Evolutionary conservation across 2,797 vertebrate species (phyloP), one percentile per base, ranked within the genome.

Genomic region (Pangasius sanitwongsei): DNA sequence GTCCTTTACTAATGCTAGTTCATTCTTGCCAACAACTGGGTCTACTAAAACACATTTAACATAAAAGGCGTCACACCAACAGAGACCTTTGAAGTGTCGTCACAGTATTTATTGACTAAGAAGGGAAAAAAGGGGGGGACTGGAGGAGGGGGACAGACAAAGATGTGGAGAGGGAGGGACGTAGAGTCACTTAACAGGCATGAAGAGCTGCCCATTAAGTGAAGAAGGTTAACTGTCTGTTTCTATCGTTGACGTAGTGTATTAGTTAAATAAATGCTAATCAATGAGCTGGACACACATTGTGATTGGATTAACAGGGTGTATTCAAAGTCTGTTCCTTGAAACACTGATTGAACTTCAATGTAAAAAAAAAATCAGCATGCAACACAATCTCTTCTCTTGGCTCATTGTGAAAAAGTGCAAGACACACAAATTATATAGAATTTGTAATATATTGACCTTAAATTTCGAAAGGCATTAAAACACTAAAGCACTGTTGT

Each of bases 11-110:
- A 34, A 61, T 28, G n/a, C 50, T 87, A 75, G 70, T 86, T 57
- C 83, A 85, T 80, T 84, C 63, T 86, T 88, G 63, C 57, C 67
- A 90, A 83, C 87, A 81, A 86, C 75, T 65, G 44, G 23, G 53
- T 77, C 81, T 87, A 86, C 86, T 83, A 87, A 91, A 91, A 91
- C 83, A 74, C 65, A 74, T 50, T 85, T 80, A 88, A 86, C 90
- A 88, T 85, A 91, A 91, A 86, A 88, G 90, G 90, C 55, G 50
- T 57, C 37, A 86, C 89, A 87, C 78, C 87, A 83, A 89, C 67
- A 59, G 86, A 53, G 88, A 87, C 87, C 89, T 92, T 88, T 91
- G 87, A 90, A 90, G 89, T 88, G 88, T 92, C 86, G 4, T 77
- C 59, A 69, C n/a, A 84, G 80, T 87, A 90, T 92, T 86, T 88